Evolutionary conservation across 2,797 vertebrate species (phyloP).

Genomic region (Poecilia gillii): DNA sequence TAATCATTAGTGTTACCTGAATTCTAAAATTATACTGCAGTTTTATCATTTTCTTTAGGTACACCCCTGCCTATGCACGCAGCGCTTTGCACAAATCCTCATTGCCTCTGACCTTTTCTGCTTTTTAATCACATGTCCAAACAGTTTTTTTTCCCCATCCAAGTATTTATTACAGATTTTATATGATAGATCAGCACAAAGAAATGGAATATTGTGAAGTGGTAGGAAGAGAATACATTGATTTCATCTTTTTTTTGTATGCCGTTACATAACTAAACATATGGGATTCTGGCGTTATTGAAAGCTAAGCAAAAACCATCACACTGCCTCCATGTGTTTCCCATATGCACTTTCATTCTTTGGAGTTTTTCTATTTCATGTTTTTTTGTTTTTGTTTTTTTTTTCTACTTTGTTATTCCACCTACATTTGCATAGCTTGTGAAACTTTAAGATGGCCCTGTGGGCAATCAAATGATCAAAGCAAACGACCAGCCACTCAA

Average conservation of each 20-base stretch:
- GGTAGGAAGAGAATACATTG: neutral
- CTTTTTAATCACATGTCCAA: neutral
- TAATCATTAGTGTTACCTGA: neutral
- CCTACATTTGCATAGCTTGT: neutral
- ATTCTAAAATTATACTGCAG: neutral
- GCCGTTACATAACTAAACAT: neutral
- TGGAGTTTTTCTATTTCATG: neutral
- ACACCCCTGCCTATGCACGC: neutral
- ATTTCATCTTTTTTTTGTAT: neutral
- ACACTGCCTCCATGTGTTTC: slow-evolving; percentile 1
- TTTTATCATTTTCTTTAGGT: neutral
- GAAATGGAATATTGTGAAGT: neutral
- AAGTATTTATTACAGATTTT: neutral
- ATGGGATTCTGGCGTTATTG: neutral
- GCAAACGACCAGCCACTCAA: neutral
- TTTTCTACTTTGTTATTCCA: neutral
- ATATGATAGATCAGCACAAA: neutral
- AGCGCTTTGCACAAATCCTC: neutral
- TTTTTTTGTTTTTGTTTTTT: neutral
- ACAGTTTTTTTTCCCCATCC: neutral
- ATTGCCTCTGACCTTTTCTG: neutral
- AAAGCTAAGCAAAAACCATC: neutral
- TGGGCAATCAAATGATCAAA: neutral
- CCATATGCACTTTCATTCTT: neutral
- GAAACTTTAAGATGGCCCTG: neutral